A percentile compares a stretch with the other conserved stretches of the same genome.
Conservation (phyloP, 1,140 invertebrate species). For the Ephestia elutella region DNA sequence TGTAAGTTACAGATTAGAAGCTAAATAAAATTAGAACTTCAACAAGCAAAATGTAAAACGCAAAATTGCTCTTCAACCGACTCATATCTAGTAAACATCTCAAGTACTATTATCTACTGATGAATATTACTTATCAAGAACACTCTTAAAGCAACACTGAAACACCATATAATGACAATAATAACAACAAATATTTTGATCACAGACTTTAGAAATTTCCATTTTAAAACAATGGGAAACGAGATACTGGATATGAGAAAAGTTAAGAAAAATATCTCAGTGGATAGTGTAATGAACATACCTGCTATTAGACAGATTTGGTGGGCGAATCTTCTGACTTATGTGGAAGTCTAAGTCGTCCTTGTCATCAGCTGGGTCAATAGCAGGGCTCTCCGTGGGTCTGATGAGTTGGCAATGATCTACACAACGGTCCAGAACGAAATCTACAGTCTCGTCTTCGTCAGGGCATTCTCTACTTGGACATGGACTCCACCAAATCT, state of each 20-base stretch:
- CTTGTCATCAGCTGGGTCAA: constrained; percentile 60
- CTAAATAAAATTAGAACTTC: too few relatives aligned
- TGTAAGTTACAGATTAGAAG: too few relatives aligned
- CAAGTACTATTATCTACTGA: background rate
- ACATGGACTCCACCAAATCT: constrained; percentile 87
- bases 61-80: constrained; percentile 1
- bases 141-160: background rate
- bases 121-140: background rate
- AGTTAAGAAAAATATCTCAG: too few relatives aligned
- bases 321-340: constrained; percentile 62
- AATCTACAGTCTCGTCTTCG: constrained; percentile 79
- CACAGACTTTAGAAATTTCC: too few relatives aligned
- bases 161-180: background rate
- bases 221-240: too few relatives aligned
- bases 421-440: constrained; percentile 80
- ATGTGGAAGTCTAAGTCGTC: constrained; percentile 74
- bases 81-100: background rate
- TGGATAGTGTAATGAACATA: constrained; percentile 14
- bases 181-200: too few relatives aligned
- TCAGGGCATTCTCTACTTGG: constrained; percentile 83
- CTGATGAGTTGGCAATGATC: constrained; percentile 79
- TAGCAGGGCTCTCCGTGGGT: constrained; percentile 48
- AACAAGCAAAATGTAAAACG: background rate
- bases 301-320: constrained; percentile 51
- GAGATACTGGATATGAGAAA: too few relatives aligned